Base-by-base conservation (phyloP, 2,797 vertebrate genomes). In the Lepilemur ruficaudatus region DNA sequence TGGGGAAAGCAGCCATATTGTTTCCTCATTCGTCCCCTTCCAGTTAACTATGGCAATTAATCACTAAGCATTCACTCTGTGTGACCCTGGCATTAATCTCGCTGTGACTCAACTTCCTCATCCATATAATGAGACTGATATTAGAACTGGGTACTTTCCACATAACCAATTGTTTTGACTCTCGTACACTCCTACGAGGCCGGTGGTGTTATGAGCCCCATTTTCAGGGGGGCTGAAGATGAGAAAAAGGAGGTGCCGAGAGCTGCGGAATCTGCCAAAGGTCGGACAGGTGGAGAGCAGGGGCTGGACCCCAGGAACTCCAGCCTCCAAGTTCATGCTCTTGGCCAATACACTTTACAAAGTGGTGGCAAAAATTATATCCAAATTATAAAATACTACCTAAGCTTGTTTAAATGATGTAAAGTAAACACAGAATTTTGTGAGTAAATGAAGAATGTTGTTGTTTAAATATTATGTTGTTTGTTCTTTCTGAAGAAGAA, bases 311-410 rank as follows among this genome's bases (percentile, higher is more conserved):
- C 61, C 30, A 5, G 2, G 22, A 12, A 17, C 35, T 15, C 38
- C 7, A 14, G 65, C 14, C 5, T 13, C 22, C 10, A 10, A 30
- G 55, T 12, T 15, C 28, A 30, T 1, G 5, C 82, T 52, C 23
- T 61, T 30, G 32, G 67, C n/a, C 59, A 5, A 43, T 2, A 15
- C 0, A 2, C 50, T 23, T 50, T 20, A 57, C 70, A 48, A 4
- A 4, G 61, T 0, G 17, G 38, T 1, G 65, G 4, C 7, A 12
- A 72, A 52, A 50, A 7, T 30, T 1, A 4, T 2, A n/a, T 12
- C 5, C 0, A 1, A 1, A 22, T 28, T 20, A 12, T 22, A 50
- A 23, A n/a, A 22, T 12, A 4, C 1, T 22, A 69, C 0, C 0
- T 1, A n/a, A 28, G 65, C 70, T 32, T 25, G 32, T 32, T 13